A percentile compares a stretch with the other conserved stretches of the same genome.
phyloP scores from a whole-genome alignment of 2,797 vertebrate genomes.

The Ciconia nigra region DNA sequence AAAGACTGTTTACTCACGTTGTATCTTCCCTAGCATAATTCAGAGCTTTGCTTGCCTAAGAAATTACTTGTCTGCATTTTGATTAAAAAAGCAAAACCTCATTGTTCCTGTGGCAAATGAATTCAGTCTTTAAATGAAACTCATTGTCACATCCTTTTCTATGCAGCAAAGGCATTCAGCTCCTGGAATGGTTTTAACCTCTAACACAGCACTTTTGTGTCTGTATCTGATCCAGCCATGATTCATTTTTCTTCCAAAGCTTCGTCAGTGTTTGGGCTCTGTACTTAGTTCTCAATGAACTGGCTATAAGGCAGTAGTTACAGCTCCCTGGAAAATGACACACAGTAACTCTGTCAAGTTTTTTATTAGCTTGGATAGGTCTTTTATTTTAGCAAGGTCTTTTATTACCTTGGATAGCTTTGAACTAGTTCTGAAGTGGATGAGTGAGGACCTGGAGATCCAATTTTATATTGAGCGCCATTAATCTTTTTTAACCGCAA shows the following conservation, averaged over 20 bases:
- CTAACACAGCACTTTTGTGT: conserved; percentile 43
- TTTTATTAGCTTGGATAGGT: conserved; percentile 72
- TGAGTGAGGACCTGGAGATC: conserved; percentile 55
- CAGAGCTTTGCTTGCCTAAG: conserved; percentile 58
- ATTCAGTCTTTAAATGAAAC: conserved; percentile 61
- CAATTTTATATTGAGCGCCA: conserved; percentile 11
- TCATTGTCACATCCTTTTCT: conserved; percentile 55
- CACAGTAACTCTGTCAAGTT: conserved; percentile 65
- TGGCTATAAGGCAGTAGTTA: conserved; percentile 59
- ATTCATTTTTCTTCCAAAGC: conserved; percentile 42
- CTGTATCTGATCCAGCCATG: not conserved
- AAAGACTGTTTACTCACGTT: conserved; percentile 36
- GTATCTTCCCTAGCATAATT: conserved; percentile 52
- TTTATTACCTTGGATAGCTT: conserved; percentile 62
- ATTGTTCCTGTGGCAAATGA: conserved; percentile 56
- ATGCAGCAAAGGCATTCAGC: conserved; percentile 18
- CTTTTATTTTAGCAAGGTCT: conserved; percentile 67
- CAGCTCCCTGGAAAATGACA: conserved; percentile 65
- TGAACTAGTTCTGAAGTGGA: conserved; percentile 45
- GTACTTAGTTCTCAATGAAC: conserved; percentile 65
- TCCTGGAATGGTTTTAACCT: conserved; percentile 55
- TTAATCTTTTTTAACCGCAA: conserved; percentile 22
- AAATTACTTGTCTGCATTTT: conserved; percentile 69
- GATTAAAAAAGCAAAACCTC: conserved; percentile 66
- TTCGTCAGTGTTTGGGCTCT: conserved; percentile 56